phyloP scores from a whole-genome alignment of 2,888 invertebrate genomes.

The Platypus cylindrus region DNA sequence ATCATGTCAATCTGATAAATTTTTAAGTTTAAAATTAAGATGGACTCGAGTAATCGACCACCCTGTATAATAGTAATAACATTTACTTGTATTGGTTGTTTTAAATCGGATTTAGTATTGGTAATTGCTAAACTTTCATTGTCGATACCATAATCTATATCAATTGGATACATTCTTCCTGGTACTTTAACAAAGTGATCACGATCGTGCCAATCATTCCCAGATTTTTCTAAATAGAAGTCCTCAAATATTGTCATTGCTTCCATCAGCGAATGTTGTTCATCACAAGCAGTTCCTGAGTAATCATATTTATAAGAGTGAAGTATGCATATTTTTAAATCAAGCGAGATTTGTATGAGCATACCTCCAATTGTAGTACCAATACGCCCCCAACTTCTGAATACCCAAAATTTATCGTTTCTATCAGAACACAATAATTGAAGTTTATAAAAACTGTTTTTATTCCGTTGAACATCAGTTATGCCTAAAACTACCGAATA shows the following conservation, averaged over 20 bases:
- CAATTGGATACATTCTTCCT: conserved; percentile 69
- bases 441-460: conserved; percentile 91
- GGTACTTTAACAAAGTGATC: conserved; percentile 50
- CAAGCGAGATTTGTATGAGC: background rate
- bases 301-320: background rate
- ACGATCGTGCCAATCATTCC: conserved; percentile 62
- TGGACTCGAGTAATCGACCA: too few species aligned
- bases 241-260: conserved; percentile 51
- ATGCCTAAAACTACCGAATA: conserved; percentile 71
- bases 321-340: background rate
- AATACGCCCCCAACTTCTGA: conserved; percentile 86
- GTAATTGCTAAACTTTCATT: conserved; percentile 38
- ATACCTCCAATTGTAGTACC: conserved; percentile 82
- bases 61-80: too few species aligned
- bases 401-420: conserved; percentile 41
- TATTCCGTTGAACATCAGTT: conserved; percentile 75
- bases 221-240: conserved; percentile 58
- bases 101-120: conserved; percentile 49
- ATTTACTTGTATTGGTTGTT: conserved; percentile 66
- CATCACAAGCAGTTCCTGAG: conserved; percentile 20
- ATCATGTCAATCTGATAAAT: too few species aligned
- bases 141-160: conserved; percentile 64
- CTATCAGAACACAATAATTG: conserved; percentile 74
- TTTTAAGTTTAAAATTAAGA: too few species aligned
- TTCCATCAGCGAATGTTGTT: conserved; percentile 31